phyloP scores from a whole-genome alignment of 2,888 invertebrate genomes.

The Thymelicus sylvestris region DNA sequence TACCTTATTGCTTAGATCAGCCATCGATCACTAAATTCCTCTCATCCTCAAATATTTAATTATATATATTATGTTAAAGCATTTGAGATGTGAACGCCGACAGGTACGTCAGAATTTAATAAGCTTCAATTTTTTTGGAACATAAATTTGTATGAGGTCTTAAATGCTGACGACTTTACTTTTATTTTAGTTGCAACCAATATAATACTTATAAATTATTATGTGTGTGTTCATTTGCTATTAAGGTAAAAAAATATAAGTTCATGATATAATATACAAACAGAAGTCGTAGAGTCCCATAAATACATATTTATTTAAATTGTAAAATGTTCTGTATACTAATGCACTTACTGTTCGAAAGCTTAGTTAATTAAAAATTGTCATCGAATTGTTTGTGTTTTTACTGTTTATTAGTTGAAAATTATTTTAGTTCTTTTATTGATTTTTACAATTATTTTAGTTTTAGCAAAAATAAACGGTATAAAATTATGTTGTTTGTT shows the following conservation, averaged over 20 bases:
- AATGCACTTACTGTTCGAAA: not conserved
- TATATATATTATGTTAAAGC: no score
- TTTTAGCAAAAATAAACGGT: slow-evolving; percentile 25
- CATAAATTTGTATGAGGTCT: not conserved
- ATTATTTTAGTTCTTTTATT: slow-evolving; percentile 27
- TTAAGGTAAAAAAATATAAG: no score
- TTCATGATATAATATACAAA: no score
- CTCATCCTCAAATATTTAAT: no score
- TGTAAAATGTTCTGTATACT: not conserved
- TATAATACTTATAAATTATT: no score
- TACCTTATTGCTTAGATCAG: no score
- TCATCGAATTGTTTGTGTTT: slow-evolving; percentile 27
- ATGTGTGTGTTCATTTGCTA: no score
- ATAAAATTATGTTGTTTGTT: slow-evolving; percentile 14
- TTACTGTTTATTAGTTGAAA: slow-evolving; percentile 20
- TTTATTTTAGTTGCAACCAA: not conserved
- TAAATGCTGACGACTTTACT: not conserved
- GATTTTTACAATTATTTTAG: slow-evolving; percentile 27
- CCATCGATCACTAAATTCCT: no score
- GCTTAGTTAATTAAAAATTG: not conserved
- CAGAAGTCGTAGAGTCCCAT: no score
- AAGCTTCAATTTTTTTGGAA: not conserved
- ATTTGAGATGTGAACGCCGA: no score
- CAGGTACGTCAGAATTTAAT: no score
- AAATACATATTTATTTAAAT: not conserved